Evolutionary conservation across 2,797 vertebrate species (phyloP), one percentile per base, ranked within the genome.

Genomic region (Tympanoctomys barrerae): DNA sequence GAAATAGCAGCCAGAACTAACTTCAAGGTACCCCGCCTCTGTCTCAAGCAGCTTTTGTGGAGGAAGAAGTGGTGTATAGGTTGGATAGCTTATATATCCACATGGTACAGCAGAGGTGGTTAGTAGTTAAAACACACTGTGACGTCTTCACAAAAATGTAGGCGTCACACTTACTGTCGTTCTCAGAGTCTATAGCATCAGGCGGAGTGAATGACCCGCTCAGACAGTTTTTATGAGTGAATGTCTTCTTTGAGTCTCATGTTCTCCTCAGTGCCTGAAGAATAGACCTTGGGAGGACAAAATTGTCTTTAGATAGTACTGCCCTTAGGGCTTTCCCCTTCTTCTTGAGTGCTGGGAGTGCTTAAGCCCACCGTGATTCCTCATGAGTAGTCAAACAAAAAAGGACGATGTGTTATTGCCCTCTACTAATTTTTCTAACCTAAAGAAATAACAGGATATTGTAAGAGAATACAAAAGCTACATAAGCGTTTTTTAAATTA

Each of bases 401-500:
- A 83, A 85, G 54, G 7, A 77, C 0, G 71, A 57, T 80, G 31
- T 10, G 0, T 61, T 77, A 57, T n/a, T 62, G 82, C 49, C 52
- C 1, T 86, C 28, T 71, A 93, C 70, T 85, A 62, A 73, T 79
- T 91, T 96, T 93, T 79, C n/a, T 93, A 88, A 93, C 54, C 49
- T 86, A 68, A 95, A 95, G 22, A 92, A 95, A 95, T 42, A 92
- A 52, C 39, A 80, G 39, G 85, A 54, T 18, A 75, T 16, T 94
- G 42, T 54, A 90, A 95, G 86, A 78, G 12, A 36, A 73, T 49
- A 90, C 4, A 57, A 19, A 83, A 91, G 49, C 82, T 89, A 78
- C 42, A 85, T 66, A 80, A 80, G 39, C 61, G 81, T 91, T 97
- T 94, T 49, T 49, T 49, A 49, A 49, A 49, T 49, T 49, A 49